Conservation (phyloP, 2,797 vertebrate species). For the Myotis pilosus region DNA sequence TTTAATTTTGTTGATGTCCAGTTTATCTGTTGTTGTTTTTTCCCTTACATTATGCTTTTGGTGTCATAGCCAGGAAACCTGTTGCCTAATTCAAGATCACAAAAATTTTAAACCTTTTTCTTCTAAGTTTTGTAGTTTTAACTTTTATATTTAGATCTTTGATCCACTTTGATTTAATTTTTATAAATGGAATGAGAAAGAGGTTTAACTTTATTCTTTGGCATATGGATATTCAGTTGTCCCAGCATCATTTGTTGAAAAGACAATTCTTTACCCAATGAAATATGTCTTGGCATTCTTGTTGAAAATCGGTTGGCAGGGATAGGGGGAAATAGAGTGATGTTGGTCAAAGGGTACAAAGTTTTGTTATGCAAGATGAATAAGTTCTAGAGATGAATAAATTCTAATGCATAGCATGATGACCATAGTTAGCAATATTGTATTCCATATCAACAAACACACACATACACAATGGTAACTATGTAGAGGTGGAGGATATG, state of each 20-base stretch:
- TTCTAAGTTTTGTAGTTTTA: conserved; percentile 14
- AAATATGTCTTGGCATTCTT: conserved; percentile 1
- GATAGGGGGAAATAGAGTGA: not conserved
- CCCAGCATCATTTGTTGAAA: not conserved
- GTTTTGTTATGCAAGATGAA: not conserved
- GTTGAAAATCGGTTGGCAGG: not conserved
- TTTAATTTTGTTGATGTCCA: not conserved
- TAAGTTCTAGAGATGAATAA: not conserved
- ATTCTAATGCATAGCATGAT: not conserved
- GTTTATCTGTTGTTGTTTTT: not conserved
- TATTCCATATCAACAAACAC: not conserved
- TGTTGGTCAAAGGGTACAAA: not conserved
- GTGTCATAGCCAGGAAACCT: not conserved
- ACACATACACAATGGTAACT: not conserved
- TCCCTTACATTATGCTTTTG: not conserved
- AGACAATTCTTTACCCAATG: not conserved
- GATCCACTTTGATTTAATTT: conserved; percentile 38
- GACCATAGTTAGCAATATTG: not conserved
- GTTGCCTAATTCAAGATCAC: not conserved
- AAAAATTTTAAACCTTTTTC: conserved; percentile 6
- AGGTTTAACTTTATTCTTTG: not conserved
- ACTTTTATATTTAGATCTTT: not conserved
- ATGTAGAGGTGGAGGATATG: not conserved
- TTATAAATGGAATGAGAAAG: not conserved
- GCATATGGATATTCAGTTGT: not conserved